Evolutionary conservation across 2,797 vertebrate species (phyloP).

Genomic region (Arremon brunneinucha): DNA sequence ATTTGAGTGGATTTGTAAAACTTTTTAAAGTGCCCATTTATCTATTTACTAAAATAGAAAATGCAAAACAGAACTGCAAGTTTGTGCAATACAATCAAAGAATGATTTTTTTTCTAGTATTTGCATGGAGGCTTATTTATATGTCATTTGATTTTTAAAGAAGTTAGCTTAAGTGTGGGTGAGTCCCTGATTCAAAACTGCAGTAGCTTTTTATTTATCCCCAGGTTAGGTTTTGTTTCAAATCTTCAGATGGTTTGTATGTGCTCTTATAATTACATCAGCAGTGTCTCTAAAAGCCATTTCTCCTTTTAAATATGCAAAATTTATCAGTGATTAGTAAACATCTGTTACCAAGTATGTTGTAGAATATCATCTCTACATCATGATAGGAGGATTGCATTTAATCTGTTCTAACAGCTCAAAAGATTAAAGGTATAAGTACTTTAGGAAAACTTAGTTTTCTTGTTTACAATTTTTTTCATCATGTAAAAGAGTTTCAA

Average conservation of each 20-base stretch:
- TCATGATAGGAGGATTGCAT: not conserved
- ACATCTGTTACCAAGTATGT: constrained; percentile 33
- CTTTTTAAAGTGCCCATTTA: not conserved
- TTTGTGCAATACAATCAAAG: not conserved
- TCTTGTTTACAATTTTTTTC: not conserved
- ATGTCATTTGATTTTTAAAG: not conserved
- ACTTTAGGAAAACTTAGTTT: not conserved
- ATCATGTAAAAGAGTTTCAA: not conserved
- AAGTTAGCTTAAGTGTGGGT: not conserved
- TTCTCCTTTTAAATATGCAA: constrained; percentile 42
- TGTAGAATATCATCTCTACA: not conserved
- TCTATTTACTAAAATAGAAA: not conserved
- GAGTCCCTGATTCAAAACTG: not conserved
- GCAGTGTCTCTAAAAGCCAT: not conserved
- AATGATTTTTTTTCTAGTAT: not conserved
- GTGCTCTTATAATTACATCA: not conserved
- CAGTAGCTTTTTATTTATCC: not conserved
- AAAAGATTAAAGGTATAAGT: constrained; percentile 1
- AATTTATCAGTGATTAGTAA: constrained; percentile 48
- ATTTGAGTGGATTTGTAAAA: not conserved
- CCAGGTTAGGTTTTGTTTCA: not conserved
- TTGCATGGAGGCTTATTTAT: not conserved
- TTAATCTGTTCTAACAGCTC: constrained; percentile 8
- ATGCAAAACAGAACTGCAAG: not conserved
- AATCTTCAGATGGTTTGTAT: not conserved